These are phyloP conservation scores for Malurus alboscapulatus DNA, from an alignment of 2,113 vertebrate genomes.

Conservation along the genomic window DNA sequence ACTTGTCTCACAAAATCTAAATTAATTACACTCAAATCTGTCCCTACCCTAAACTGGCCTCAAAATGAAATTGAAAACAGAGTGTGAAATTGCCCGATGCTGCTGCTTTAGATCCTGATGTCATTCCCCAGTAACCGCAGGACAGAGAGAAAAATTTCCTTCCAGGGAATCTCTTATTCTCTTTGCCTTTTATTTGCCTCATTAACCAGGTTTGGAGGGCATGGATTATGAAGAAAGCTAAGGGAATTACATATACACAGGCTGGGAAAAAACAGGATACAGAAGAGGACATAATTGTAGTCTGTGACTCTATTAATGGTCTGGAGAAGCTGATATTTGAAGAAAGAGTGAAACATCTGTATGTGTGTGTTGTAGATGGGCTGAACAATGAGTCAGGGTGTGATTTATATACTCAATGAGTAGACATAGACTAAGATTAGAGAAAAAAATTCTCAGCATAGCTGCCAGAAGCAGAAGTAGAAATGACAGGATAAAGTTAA, in stretches of 20 bases:
- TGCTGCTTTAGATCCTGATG: background rate
- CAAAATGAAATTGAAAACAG: conserved; percentile 61
- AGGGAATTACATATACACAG: background rate
- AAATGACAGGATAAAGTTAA: background rate
- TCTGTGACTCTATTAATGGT: background rate
- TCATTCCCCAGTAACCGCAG: conserved; percentile 2
- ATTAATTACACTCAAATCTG: conserved; percentile 67
- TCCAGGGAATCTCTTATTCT: conserved; percentile 35
- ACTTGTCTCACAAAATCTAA: conserved; percentile 61
- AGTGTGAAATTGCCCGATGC: conserved; percentile 58
- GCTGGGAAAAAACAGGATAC: background rate
- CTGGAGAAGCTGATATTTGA: background rate
- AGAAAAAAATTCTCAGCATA: background rate
- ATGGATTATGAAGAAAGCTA: conserved; percentile 16
- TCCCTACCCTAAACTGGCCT: conserved; percentile 55
- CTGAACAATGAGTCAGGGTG: background rate
- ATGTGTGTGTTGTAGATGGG: background rate
- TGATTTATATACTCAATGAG: background rate
- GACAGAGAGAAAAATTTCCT: conserved; percentile 36
- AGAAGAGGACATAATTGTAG: background rate
- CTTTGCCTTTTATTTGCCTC: conserved; percentile 31
- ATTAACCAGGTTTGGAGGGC: conserved; percentile 34
- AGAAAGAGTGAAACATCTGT: background rate
- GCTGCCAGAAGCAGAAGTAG: background rate
- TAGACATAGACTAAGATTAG: background rate